Base-by-base conservation (phyloP, 1,140 invertebrate species). In the Ooceraea biroi region DNA sequence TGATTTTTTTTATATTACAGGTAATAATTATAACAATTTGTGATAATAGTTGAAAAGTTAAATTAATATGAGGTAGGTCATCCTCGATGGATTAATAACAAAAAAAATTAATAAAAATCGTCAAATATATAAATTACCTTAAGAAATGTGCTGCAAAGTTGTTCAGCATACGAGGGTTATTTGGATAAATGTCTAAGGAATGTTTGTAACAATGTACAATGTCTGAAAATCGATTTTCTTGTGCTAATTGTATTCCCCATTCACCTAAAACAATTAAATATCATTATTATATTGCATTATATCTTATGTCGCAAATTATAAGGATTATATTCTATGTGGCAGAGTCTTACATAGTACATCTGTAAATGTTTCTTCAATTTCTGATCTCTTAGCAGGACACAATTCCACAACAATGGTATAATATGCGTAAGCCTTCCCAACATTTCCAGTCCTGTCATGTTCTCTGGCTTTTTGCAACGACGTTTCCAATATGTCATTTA, bases 361-460 rank as follows among this genome's bases (percentile, higher is more conserved):
- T 25, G 92, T 92, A 74, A 94, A 93, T 58, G 84, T 76, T 77
- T 91, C 71, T 87, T 92, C 91, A 12, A 94, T 85, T 73, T 94
- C 91, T 60, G 63, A 5, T 84, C 90, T 90, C 85, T 87, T 93
- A 25, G 82, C 60, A 69, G 92, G 91, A 52, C 88, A 91, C 27
- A 94, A 73, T 76, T 93, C 91, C 41, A 93, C 88, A 61, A 93
- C 91, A 63, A 92, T 84, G 4, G 92, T 91, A 48, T 92, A 93
- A 90, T 94, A 92, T 66, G 92, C 91, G 87, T 94, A 94, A 36
- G 94, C 93, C 85, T 92, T 89, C 8, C 93, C 93, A 71, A 90
- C 86, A 63, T 93, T 91, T 55, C 91, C 91, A 72, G 58, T 84
- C 19, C 82, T 77, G 27, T 90, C 88, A 27, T 92, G 87, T 74